These are phyloP conservation scores for Chunga burmeisteri DNA, from an alignment of 2,113 vertebrate species.

Conservation along the genomic window DNA sequence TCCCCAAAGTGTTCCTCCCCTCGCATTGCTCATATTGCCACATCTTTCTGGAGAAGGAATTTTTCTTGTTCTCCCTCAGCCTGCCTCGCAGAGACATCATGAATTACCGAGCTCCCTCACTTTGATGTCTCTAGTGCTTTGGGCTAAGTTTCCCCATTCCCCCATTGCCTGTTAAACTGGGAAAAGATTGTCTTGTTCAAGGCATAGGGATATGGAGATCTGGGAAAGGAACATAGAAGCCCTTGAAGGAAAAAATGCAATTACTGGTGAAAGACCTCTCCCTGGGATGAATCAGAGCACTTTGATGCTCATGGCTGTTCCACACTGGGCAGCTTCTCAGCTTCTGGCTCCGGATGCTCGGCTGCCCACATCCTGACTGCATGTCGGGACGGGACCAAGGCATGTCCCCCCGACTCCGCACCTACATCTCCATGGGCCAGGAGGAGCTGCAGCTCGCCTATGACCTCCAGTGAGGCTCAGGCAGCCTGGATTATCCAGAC, in stretches of 20 bases:
- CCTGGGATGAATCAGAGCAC: not conserved
- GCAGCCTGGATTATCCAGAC: not conserved
- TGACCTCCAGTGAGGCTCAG: accelerated
- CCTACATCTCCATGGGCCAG: not conserved
- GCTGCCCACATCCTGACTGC: not conserved
- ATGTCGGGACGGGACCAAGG: not conserved
- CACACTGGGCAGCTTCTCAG: not conserved
- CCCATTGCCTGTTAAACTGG: not conserved
- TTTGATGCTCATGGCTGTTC: not conserved
- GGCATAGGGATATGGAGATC: not conserved
- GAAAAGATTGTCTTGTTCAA: not conserved
- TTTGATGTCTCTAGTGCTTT: not conserved
- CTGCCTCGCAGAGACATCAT: not conserved
- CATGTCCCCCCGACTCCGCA: accelerated
- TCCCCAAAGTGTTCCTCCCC: not conserved
- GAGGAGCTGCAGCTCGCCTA: not conserved
- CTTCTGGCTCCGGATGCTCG: not conserved
- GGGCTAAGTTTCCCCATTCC: not conserved
- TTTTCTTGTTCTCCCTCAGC: not conserved
- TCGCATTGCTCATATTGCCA: not conserved
- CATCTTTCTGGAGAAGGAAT: not conserved
- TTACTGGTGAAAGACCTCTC: not conserved
- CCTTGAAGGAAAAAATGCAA: not conserved
- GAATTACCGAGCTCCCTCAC: not conserved
- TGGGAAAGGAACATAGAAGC: not conserved